These are phyloP conservation scores for Peucedramus taeniatus DNA, from an alignment of 2,113 vertebrate genomes.

Conservation along the genomic window DNA sequence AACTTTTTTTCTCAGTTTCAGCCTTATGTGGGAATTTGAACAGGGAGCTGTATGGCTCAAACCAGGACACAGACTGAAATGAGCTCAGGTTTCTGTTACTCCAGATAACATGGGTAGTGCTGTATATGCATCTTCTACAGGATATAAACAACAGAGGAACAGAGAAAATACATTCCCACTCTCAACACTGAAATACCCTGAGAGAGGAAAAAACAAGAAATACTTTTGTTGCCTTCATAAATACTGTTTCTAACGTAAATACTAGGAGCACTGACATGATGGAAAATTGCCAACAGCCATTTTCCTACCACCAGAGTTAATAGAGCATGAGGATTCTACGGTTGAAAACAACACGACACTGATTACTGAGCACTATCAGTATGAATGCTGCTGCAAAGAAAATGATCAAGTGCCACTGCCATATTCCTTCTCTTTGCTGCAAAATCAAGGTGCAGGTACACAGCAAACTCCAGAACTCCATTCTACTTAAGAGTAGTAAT, in stretches of 20 bases:
- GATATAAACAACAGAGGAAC: not conserved
- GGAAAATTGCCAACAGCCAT: slow-evolving; percentile 68
- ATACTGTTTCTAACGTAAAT: slow-evolving; percentile 43
- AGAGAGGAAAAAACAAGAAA: not conserved
- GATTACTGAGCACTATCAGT: slow-evolving; percentile 6
- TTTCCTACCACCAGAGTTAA: slow-evolving; percentile 70
- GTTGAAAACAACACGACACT: slow-evolving; percentile 14
- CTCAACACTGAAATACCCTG: not conserved
- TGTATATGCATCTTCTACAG: not conserved
- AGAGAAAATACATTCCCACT: slow-evolving; percentile 11
- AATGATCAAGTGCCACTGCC: not conserved
- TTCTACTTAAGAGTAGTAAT: not conserved
- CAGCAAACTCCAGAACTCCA: not conserved
- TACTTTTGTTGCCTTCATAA: slow-evolving; percentile 38
- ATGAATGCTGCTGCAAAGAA: not conserved
- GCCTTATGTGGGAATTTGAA: not conserved
- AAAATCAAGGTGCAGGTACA: not conserved
- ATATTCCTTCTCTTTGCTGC: not conserved
- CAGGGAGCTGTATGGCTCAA: not conserved
- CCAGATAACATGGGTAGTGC: not conserved
- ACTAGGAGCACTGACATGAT: slow-evolving; percentile 48
- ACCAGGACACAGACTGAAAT: not conserved
- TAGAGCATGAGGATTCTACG: slow-evolving; percentile 54
- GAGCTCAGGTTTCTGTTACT: not conserved
- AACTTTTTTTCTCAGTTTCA: not conserved